phyloP scores from a whole-genome alignment of 1,140 invertebrate genomes.

The Lepidurus couesii region DNA sequence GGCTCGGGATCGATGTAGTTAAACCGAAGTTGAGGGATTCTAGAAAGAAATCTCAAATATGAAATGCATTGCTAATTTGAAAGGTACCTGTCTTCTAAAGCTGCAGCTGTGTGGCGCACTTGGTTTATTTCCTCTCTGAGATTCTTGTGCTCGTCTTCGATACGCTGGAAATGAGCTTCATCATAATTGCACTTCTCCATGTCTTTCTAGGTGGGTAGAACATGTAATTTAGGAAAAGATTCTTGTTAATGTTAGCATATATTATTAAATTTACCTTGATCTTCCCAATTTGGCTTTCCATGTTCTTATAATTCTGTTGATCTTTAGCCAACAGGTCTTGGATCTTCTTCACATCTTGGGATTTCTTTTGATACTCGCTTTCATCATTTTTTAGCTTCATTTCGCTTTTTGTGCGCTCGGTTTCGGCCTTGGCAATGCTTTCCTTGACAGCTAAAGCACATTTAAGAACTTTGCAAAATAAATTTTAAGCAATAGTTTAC shows the following conservation, averaged over 20 bases:
- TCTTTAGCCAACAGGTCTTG: conserved; percentile 44
- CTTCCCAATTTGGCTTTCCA: not conserved
- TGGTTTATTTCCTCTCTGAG: conserved; percentile 52
- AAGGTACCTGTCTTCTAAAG: conserved; percentile 53
- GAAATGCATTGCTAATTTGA: conserved; percentile 28
- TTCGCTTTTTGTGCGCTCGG: conserved; percentile 67
- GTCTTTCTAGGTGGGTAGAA: conserved; percentile 45
- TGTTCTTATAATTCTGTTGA: conserved; percentile 24
- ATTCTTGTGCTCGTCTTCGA: conserved; percentile 50
- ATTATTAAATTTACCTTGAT: conserved; percentile 22
- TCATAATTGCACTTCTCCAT: conserved; percentile 60
- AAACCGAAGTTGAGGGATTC: conserved; percentile 64
- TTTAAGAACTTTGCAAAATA: conserved; percentile 25
- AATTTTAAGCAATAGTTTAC: conserved; percentile 15
- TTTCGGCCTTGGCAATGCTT: conserved; percentile 67
- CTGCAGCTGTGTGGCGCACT: conserved; percentile 54
- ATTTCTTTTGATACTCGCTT: conserved; percentile 60
- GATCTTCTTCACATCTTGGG: conserved; percentile 62
- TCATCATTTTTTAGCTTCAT: conserved; percentile 69
- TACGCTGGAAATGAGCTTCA: conserved; percentile 55
- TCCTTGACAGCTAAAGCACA: conserved; percentile 60
- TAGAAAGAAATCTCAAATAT: conserved; percentile 40
- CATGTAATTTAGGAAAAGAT: not conserved
- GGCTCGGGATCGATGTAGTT: conserved; percentile 66
- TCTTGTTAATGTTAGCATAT: conserved; percentile 24